These are phyloP conservation scores for Chondrosia reniformis DNA, from an alignment of 37 sponge, comb jelly and placozoan genomes.

Conservation along the genomic window DNA sequence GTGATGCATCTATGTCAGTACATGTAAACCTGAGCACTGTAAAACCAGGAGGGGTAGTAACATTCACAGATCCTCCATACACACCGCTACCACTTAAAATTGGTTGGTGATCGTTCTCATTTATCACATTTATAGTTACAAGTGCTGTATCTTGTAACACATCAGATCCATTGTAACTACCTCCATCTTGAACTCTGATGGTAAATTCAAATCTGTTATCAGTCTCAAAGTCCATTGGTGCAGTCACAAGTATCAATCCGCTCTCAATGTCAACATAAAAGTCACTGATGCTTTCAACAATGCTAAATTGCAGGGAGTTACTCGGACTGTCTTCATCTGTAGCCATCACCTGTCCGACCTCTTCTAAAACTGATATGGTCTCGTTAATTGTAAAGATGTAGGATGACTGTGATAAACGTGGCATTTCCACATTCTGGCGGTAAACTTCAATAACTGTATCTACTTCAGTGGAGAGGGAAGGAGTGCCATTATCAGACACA, in stretches of 20 bases:
- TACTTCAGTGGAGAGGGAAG: background rate
- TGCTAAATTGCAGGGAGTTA: constrained; percentile 25
- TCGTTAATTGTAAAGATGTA: constrained; percentile 41
- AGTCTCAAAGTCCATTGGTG: constrained; percentile 55
- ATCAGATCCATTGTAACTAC: constrained; percentile 53
- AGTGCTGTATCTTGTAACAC: constrained; percentile 26
- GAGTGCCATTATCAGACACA: constrained; percentile 27
- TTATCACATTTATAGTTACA: constrained; percentile 32
- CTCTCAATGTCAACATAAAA: constrained; percentile 48
- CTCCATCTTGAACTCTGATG: constrained; percentile 52
- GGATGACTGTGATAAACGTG: constrained; percentile 11
- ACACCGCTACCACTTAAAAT: constrained; percentile 43
- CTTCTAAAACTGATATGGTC: constrained; percentile 20
- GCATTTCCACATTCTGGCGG: constrained; percentile 5
- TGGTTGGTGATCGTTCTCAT: constrained; percentile 63
- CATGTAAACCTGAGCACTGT: constrained; percentile 41
- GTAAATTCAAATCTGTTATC: background rate
- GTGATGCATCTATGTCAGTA: constrained; percentile 42
- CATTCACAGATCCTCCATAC: constrained; percentile 51
- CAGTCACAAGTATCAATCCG: constrained; percentile 43
- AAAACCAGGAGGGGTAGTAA: constrained; percentile 34
- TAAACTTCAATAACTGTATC: constrained; percentile 33
- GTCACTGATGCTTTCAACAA: background rate
- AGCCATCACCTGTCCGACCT: constrained; percentile 25
- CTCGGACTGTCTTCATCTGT: constrained; percentile 47